These are phyloP conservation scores for Rhinatrema bivittatum DNA, from an alignment of 2,797 vertebrate genomes.

Conservation along the genomic window DNA sequence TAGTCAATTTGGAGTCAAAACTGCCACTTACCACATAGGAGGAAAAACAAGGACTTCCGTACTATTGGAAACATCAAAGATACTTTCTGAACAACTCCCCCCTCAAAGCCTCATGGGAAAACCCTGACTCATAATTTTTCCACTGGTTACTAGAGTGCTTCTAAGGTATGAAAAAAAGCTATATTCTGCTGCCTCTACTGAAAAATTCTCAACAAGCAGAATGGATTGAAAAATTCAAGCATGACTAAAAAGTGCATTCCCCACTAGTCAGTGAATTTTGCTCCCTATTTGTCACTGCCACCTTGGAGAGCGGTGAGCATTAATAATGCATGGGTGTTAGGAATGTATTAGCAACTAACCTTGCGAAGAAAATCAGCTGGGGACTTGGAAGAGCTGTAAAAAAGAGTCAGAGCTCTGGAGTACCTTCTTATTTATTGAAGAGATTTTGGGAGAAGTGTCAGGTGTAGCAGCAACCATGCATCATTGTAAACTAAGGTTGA, in stretches of 20 bases:
- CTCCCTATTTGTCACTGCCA: conserved; percentile 98
- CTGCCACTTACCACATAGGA: conserved; percentile 45
- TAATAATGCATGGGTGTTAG: conserved; percentile 96
- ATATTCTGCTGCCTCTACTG: conserved; percentile 47
- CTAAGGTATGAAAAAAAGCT: conserved; percentile 31
- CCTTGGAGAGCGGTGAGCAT: conserved; percentile 87
- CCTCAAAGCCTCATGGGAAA: conserved; percentile 50
- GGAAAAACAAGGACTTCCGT: conserved; percentile 52
- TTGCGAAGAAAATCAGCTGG: conserved; percentile 82
- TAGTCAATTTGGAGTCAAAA: conserved; percentile 53
- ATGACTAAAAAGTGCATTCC: conserved; percentile 97
- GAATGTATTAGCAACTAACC: conserved; percentile 96
- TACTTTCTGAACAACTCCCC: conserved; percentile 45
- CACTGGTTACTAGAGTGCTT: conserved; percentile 46
- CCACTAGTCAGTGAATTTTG: conserved; percentile 90
- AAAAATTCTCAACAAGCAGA: conserved; percentile 77
- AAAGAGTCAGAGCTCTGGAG: conserved; percentile 30
- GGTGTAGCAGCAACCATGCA: conserved; percentile 59
- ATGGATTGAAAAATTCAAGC: conserved; percentile 89
- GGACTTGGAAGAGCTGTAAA: conserved; percentile 65
- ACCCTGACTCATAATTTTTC: conserved; percentile 50
- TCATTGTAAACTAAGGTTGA: conserved; percentile 53
- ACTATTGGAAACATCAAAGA: conserved; percentile 51
- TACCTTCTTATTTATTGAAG: conserved; percentile 64
- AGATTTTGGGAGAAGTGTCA: conserved; percentile 59